Percentiles rank a stretch among this genome's conserved stretches.
Evolutionary conservation across 2,888 invertebrate genomes (phyloP).

Genomic region (Platypus cylindrus): DNA sequence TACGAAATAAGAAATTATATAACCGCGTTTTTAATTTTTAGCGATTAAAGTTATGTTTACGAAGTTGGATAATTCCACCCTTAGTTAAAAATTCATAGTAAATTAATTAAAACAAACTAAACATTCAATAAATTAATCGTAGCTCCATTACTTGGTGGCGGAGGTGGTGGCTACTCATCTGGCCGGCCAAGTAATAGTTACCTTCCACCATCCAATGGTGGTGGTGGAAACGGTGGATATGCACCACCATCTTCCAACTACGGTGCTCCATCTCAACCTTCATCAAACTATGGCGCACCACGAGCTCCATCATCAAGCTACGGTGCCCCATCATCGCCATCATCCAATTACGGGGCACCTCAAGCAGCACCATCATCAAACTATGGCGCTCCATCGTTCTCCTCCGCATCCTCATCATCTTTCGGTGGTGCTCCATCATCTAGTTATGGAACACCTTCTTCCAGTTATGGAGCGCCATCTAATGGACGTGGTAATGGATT

Average conservation of each 20-base stretch:
- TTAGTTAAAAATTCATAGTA: neutral
- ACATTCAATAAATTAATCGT: conserved; percentile 4
- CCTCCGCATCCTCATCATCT: conserved; percentile 12
- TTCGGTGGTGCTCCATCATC: conserved; percentile 17
- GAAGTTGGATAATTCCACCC: too few species aligned
- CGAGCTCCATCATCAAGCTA: conserved; percentile 30
- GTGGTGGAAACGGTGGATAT: conserved; percentile 12
- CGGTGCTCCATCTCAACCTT: conserved; percentile 25
- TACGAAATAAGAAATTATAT: too few species aligned
- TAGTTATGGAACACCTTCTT: conserved; percentile 30
- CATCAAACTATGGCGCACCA: conserved; percentile 28
- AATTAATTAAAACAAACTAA: neutral
- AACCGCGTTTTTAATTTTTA: too few species aligned
- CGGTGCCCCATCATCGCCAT: conserved; percentile 30
- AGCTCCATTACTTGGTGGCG: conserved; percentile 17
- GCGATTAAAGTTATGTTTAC: too few species aligned
- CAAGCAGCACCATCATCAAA: conserved; percentile 4
- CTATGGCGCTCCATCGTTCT: conserved; percentile 13
- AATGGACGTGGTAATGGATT: neutral
- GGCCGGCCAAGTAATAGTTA: conserved; percentile 28
- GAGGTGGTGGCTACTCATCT: conserved; percentile 16
- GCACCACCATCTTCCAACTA: conserved; percentile 31
- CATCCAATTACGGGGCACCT: conserved; percentile 34
- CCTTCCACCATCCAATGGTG: conserved; percentile 24
- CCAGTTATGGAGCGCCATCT: conserved; percentile 35